A percentile compares a stretch with the other conserved stretches of the same genome.
phyloP scores from a whole-genome alignment of 2,797 vertebrate species.

The Neosilurus hyrtlii region DNA sequence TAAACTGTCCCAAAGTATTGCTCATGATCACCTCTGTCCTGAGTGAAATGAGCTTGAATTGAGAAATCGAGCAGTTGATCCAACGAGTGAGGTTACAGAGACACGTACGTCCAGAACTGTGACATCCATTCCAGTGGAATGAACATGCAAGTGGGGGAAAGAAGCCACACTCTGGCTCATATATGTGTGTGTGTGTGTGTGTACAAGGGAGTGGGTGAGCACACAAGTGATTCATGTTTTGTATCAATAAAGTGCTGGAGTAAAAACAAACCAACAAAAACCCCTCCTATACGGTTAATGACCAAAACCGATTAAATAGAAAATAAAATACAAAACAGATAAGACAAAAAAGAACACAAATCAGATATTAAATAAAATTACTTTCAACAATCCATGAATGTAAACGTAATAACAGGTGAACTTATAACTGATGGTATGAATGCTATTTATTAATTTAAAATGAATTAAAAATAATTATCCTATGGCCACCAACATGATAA shows the following conservation, averaged over 20 bases:
- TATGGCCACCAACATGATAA: too few relatives aligned
- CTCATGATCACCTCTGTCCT: constrained; percentile 75
- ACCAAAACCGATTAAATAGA: background rate
- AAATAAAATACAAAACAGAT: background rate
- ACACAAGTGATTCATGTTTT: constrained; percentile 16
- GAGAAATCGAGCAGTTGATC: background rate
- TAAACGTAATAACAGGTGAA: background rate
- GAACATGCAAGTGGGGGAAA: background rate
- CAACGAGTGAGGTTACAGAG: background rate
- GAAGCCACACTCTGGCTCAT: background rate
- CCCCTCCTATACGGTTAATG: background rate
- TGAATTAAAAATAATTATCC: too few relatives aligned
- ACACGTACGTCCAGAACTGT: background rate
- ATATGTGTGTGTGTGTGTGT: background rate
- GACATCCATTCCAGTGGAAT: background rate
- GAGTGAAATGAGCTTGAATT: constrained; percentile 66
- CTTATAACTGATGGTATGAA: background rate
- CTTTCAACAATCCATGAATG: too few relatives aligned
- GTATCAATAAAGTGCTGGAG: background rate
- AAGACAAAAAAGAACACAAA: background rate
- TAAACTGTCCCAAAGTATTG: constrained; percentile 83
- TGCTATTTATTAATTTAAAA: background rate
- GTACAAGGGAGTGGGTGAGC: background rate
- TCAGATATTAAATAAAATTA: background rate
- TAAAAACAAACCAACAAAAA: background rate